phyloP scores from a whole-genome alignment of 2,113 vertebrate genomes.

The Nanorana parkeri region DNA sequence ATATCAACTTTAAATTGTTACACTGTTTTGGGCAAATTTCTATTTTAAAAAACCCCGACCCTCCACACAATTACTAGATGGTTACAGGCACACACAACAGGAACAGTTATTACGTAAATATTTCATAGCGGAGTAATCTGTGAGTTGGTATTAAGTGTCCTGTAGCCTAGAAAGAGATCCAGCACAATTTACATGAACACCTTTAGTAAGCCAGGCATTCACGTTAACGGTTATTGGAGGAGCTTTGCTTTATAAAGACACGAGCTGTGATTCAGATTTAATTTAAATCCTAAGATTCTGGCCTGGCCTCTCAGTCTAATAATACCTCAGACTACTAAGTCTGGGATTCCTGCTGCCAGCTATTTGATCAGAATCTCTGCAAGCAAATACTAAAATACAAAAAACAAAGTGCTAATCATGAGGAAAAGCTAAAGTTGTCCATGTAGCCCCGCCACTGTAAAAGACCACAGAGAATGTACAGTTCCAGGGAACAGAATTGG shows the following conservation, averaged over 20 bases:
- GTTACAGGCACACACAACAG: neutral
- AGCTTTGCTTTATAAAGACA: constrained; percentile 13
- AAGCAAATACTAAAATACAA: neutral
- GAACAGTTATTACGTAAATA: neutral
- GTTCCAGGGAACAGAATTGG: no score
- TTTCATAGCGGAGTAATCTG: constrained; percentile 21
- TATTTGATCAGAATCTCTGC: constrained; percentile 7
- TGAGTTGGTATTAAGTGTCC: neutral
- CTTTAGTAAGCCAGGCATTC: neutral
- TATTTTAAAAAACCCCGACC: no score
- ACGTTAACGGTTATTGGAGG: constrained; percentile 19
- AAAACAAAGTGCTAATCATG: neutral
- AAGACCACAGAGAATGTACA: no score
- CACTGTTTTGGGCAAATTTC: no score
- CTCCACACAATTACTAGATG: neutral
- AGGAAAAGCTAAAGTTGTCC: neutral
- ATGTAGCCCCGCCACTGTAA: no score
- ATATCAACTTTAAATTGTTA: no score
- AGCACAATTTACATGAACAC: neutral
- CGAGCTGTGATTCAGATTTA: constrained; percentile 37
- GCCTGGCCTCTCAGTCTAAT: neutral
- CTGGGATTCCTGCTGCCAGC: constrained; percentile 28
- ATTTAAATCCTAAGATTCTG: constrained; percentile 11
- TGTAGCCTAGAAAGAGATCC: neutral
- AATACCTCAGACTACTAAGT: constrained; percentile 14